phyloP scores from a whole-genome alignment of 2,888 invertebrate genomes.

The Drosophila paramelanica region DNA sequence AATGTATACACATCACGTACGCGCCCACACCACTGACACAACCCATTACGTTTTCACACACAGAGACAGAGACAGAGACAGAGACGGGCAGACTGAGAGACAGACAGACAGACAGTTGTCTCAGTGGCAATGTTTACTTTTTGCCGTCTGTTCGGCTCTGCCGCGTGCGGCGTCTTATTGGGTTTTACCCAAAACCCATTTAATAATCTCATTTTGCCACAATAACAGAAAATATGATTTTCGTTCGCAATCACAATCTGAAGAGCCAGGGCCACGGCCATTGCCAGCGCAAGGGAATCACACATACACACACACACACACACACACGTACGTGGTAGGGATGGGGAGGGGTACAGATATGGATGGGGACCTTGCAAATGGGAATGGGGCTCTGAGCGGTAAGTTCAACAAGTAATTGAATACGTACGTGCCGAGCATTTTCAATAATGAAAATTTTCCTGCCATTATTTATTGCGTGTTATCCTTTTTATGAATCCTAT shows the following conservation, averaged over 20 bases:
- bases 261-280: slow-evolving; percentile 50
- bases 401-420: slow-evolving; percentile 84
- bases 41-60: slow-evolving; percentile 70
- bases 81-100: no score
- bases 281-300: slow-evolving; percentile 21
- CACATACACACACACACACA: slow-evolving; percentile 16
- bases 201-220: slow-evolving; percentile 81
- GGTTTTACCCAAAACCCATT: slow-evolving; percentile 79
- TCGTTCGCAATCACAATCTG: slow-evolving; percentile 63
- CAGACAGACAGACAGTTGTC: slow-evolving; percentile 62
- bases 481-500: slow-evolving; percentile 81
- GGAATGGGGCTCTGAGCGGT: slow-evolving; percentile 45
- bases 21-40: slow-evolving; percentile 45
- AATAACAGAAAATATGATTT: slow-evolving; percentile 82
- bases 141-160: slow-evolving; percentile 56
- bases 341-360: slow-evolving; percentile 5
- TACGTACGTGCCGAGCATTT: slow-evolving; percentile 82
- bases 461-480: slow-evolving; percentile 80
- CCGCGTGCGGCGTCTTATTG: slow-evolving; percentile 69
- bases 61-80: slow-evolving; percentile 1
- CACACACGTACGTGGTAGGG: slow-evolving; percentile 8
- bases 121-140: slow-evolving; percentile 74
- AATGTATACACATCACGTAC: slow-evolving; percentile 79
- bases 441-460: slow-evolving; percentile 66
- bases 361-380: slow-evolving; percentile 18